Conservation (phyloP, 2,888 invertebrate species). For the Thymelicus sylvestris region DNA sequence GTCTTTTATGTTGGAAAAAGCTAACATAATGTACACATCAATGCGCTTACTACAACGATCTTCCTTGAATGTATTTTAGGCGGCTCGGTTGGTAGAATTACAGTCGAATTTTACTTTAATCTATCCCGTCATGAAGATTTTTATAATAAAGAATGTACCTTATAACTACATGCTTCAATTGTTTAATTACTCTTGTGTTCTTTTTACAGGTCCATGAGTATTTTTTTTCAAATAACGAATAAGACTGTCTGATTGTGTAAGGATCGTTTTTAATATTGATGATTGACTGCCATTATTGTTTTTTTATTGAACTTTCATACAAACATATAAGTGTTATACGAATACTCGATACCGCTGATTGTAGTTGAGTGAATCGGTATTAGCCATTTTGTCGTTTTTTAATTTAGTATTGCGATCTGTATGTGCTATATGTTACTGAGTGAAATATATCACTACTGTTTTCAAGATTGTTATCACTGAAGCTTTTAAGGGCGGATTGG, state of each 20-base stretch:
- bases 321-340: conserved; percentile 35
- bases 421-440: conserved; percentile 8
- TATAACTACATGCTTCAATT: not conserved
- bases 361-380: conserved; percentile 37
- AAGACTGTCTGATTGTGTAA: conserved; percentile 77
- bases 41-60: too few species aligned
- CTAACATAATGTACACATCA: too few species aligned
- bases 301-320: conserved; percentile 40
- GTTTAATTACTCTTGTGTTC: not conserved
- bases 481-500: too few species aligned
- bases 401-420: conserved; percentile 24
- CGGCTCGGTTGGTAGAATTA: too few species aligned
- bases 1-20: not conserved
- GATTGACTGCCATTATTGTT: conserved; percentile 71
- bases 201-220: conserved; percentile 34
- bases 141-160: too few species aligned
- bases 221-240: conserved; percentile 66
- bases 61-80: too few species aligned
- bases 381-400: conserved; percentile 37
- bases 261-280: conserved; percentile 65
- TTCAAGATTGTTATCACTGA: too few species aligned
- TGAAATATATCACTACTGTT: not conserved
- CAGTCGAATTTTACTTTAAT: too few species aligned
- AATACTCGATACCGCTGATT: conserved; percentile 34
- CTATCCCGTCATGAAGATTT: too few species aligned